A percentile compares a stretch with the other conserved stretches of the same genome.
Conservation (phyloP, 2,797 vertebrate species). For the Darevskia nairensis region DNA sequence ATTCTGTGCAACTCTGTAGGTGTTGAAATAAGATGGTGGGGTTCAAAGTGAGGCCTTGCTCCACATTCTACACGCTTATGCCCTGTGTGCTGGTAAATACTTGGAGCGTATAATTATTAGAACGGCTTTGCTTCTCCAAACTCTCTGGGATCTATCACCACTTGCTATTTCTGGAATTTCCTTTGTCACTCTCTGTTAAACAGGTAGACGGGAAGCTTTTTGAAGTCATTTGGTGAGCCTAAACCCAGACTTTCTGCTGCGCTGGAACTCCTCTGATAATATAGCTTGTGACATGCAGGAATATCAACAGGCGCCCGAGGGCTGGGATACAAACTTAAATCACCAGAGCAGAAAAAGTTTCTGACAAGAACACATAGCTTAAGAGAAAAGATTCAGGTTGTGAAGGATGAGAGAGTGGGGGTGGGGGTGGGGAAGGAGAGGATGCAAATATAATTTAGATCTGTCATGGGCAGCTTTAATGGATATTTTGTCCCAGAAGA, state of each 20-base stretch:
- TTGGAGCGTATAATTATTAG: background rate
- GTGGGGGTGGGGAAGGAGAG: background rate
- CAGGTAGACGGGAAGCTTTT: slow-evolving; percentile 6
- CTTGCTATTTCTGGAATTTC: background rate
- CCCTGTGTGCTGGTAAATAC: background rate
- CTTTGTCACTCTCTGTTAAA: background rate
- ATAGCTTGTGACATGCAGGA: slow-evolving; percentile 25
- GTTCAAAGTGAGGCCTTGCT: background rate
- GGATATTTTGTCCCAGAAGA: slow-evolving; percentile 10
- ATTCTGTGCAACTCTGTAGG: background rate
- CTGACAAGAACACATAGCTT: slow-evolving; percentile 48
- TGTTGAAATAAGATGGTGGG: background rate
- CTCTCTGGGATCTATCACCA: background rate
- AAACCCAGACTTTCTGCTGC: rapidly evolving
- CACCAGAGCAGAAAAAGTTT: slow-evolving; percentile 52
- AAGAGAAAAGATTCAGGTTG: slow-evolving; percentile 22
- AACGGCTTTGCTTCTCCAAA: background rate
- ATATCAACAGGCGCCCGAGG: slow-evolving; percentile 49
- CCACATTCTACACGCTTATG: background rate
- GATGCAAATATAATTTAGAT: slow-evolving; percentile 33
- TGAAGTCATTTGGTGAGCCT: slow-evolving; percentile 44
- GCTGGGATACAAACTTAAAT: slow-evolving; percentile 44
- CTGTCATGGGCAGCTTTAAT: background rate
- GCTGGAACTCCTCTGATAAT: background rate
- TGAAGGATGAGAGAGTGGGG: background rate